These are phyloP conservation scores for Neoaliturus tenellus DNA, from an alignment of 2,888 invertebrate genomes.

Conservation along the genomic window DNA sequence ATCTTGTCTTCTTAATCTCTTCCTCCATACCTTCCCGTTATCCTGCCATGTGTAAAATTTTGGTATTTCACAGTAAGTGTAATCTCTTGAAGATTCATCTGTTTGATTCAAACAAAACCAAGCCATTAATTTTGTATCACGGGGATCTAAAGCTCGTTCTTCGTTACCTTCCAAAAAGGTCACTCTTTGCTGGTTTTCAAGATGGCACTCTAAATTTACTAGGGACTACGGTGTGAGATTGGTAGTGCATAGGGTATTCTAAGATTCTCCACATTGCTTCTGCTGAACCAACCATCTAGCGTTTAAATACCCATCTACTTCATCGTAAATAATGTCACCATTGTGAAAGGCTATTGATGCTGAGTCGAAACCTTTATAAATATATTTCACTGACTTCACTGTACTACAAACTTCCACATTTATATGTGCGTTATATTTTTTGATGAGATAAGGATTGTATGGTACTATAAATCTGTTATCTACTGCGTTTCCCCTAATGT, in stretches of 20 bases:
- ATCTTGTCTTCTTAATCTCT: neutral
- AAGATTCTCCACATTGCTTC: constrained; percentile 69
- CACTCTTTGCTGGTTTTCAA: constrained; percentile 20
- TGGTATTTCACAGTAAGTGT: constrained; percentile 62
- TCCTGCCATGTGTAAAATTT: constrained; percentile 59
- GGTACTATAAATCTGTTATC: neutral
- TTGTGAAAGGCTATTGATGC: neutral
- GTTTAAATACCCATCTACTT: constrained; percentile 65
- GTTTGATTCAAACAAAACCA: constrained; percentile 11
- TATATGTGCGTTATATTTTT: constrained; percentile 3
- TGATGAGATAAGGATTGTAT: constrained; percentile 46
- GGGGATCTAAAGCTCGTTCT: neutral
- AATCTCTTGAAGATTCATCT: constrained; percentile 42
- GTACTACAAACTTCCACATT: constrained; percentile 25
- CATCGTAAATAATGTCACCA: constrained; percentile 18
- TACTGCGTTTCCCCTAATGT: neutral
- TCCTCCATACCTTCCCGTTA: neutral
- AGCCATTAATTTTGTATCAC: constrained; percentile 12
- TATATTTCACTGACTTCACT: neutral
- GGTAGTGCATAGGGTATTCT: constrained; percentile 39
- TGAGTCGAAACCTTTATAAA: constrained; percentile 19
- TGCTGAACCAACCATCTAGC: constrained; percentile 65
- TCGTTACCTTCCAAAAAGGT: neutral
- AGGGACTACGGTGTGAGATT: neutral
- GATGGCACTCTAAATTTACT: neutral